A percentile compares a stretch with the other conserved stretches of the same genome.
phyloP scores from a whole-genome alignment of 2,797 vertebrate genomes.

The Cephalopachus bancanus region DNA sequence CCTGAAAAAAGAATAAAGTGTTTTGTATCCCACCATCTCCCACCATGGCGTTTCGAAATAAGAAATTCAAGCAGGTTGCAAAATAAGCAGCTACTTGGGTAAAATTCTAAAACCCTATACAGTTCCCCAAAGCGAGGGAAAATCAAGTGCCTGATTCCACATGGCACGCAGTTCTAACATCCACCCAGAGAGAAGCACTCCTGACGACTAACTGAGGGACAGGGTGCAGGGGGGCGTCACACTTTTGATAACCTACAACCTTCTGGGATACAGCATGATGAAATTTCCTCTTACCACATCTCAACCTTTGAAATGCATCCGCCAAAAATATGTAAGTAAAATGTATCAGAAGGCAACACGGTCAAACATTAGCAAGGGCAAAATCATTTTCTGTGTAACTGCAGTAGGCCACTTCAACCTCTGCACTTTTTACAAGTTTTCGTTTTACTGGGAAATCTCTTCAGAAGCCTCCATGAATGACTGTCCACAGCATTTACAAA shows the following conservation, averaged over 20 bases:
- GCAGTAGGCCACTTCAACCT: not conserved
- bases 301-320: not conserved
- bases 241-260: not conserved
- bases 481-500: not conserved
- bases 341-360: not conserved
- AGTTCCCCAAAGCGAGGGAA: slow-evolving; percentile 8
- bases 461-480: not conserved
- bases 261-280: not conserved
- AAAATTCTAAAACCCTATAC: slow-evolving; percentile 64
- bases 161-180: not conserved
- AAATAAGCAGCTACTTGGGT: slow-evolving; percentile 39
- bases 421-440: not conserved
- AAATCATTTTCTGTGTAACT: not conserved
- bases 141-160: not conserved
- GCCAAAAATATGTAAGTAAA: not conserved
- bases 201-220: not conserved
- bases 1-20: not conserved
- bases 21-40: not conserved
- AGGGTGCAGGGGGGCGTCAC: too few relatives aligned
- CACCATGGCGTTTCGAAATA: slow-evolving; percentile 44
- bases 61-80: slow-evolving; percentile 55
- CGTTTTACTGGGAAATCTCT: not conserved
- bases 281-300: not conserved
- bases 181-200: not conserved
- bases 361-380: not conserved